phyloP scores from a whole-genome alignment of 2,797 vertebrate species.

The Pampus argenteus region DNA sequence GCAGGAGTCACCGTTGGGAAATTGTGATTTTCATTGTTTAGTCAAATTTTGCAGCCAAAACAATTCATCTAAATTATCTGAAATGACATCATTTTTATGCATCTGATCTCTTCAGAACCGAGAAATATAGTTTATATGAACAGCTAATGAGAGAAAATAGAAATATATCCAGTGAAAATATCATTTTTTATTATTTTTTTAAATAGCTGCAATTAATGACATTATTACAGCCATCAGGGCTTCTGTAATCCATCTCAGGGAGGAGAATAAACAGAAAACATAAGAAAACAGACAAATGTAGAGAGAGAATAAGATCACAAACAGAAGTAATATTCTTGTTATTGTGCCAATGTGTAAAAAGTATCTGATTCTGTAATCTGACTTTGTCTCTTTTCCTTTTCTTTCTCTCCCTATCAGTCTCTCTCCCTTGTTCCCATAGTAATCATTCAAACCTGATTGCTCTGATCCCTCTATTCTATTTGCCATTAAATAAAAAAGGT shows the following conservation, averaged over 20 bases:
- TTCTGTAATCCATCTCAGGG: conserved; percentile 13
- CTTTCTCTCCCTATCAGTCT: conserved; percentile 46
- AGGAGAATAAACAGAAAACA: conserved; percentile 20
- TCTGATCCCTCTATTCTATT: conserved; percentile 81
- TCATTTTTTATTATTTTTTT: too few species aligned
- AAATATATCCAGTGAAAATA: conserved; percentile 23
- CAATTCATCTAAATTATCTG: neutral
- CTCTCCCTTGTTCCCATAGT: conserved; percentile 76
- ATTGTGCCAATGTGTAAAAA: conserved; percentile 46
- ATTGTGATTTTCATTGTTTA: neutral
- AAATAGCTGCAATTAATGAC: conserved; percentile 42
- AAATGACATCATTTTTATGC: neutral
- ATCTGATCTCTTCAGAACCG: neutral
- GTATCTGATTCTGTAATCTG: conserved; percentile 55
- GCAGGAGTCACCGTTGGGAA: neutral
- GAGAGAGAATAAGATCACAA: conserved; percentile 11
- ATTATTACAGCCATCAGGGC: too few species aligned
- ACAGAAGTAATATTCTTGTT: conserved; percentile 32
- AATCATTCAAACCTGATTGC: conserved; percentile 82
- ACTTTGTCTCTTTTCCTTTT: conserved; percentile 51
- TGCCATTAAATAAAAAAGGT: conserved; percentile 75
- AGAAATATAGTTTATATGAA: conserved; percentile 16
- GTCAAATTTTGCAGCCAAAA: neutral
- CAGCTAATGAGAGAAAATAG: conserved; percentile 5
- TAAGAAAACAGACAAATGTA: neutral